Evolutionary conservation across 2,797 vertebrate genomes (phyloP).

Genomic region (Telmatherina bonti): DNA sequence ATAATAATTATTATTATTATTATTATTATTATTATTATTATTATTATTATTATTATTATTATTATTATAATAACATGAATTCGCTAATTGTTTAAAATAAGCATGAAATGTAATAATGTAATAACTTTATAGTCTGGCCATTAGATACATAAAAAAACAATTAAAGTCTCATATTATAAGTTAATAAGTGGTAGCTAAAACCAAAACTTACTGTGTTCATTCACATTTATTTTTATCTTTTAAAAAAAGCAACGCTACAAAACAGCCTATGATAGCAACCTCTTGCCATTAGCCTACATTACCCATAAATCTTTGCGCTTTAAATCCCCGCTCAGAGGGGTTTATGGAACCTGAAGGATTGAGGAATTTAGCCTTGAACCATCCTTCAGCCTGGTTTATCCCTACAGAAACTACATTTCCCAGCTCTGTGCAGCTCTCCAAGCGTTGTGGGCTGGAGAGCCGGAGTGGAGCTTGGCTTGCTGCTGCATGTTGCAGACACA

Average conservation of each 20-base stretch:
- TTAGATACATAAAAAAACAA: not conserved
- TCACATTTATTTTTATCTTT: too few species aligned
- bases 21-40: too few species aligned
- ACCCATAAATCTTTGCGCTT: conserved; percentile 57
- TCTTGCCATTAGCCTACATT: conserved; percentile 47
- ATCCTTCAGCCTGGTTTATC: rapidly evolving
- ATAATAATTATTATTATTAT: too few species aligned
- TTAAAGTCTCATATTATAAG: too few species aligned
- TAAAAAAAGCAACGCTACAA: too few species aligned
- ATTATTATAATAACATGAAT: too few species aligned
- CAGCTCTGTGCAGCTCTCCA: conserved; percentile 3
- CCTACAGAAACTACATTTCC: conserved; percentile 76
- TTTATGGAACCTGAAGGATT: conserved; percentile 70
- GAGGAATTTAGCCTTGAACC: rapidly evolving
- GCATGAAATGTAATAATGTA: not conserved
- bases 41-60: too few species aligned
- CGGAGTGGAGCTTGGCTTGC: conserved; percentile 53
- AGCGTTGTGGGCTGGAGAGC: conserved; percentile 56
- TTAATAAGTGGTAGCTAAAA: too few species aligned
- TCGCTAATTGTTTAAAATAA: not conserved
- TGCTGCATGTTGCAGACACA: conserved; percentile 56
- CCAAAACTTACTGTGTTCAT: not conserved
- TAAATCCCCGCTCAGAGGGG: conserved; percentile 43
- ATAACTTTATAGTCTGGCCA: not conserved
- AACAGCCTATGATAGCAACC: too few species aligned